Evolutionary conservation across 1,140 invertebrate species (phyloP).

Genomic region (Whitmania pigra): DNA sequence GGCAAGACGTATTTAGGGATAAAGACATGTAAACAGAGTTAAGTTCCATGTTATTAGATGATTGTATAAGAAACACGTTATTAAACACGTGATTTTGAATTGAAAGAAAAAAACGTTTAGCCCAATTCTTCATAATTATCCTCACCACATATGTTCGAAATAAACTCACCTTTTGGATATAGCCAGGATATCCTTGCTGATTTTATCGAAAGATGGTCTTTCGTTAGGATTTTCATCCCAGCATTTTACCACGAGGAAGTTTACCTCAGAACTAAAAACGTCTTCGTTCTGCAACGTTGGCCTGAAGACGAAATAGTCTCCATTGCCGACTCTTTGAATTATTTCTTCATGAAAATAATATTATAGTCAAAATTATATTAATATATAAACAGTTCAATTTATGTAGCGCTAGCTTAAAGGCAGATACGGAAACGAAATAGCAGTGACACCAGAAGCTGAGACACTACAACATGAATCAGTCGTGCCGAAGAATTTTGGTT

Average conservation of each 20-base stretch:
- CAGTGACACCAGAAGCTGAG: too few relatives aligned
- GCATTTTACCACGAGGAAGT: constrained; percentile 32
- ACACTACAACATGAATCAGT: too few relatives aligned
- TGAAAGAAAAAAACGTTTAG: too few relatives aligned
- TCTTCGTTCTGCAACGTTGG: neutral
- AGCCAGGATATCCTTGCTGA: constrained; percentile 13
- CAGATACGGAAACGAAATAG: too few relatives aligned
- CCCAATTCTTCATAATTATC: too few relatives aligned
- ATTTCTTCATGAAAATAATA: constrained; percentile 6
- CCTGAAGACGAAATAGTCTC: constrained; percentile 15
- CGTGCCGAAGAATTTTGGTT: too few relatives aligned
- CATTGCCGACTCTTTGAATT: constrained; percentile 19
- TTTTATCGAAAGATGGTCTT: constrained; percentile 34
- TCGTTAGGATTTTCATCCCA: constrained; percentile 38
- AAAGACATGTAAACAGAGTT: neutral
- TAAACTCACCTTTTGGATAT: constrained; percentile 17
- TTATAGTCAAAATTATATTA: too few relatives aligned
- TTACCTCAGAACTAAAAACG: neutral
- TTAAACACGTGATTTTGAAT: too few relatives aligned
- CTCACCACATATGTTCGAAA: too few relatives aligned
- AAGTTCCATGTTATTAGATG: neutral
- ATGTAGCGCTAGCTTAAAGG: too few relatives aligned
- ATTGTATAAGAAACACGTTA: neutral
- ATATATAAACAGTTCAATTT: too few relatives aligned
- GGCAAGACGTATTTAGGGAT: neutral